These are phyloP conservation scores for Caradrina kadenii DNA, from an alignment of 2,888 invertebrate genomes.

Conservation along the genomic window DNA sequence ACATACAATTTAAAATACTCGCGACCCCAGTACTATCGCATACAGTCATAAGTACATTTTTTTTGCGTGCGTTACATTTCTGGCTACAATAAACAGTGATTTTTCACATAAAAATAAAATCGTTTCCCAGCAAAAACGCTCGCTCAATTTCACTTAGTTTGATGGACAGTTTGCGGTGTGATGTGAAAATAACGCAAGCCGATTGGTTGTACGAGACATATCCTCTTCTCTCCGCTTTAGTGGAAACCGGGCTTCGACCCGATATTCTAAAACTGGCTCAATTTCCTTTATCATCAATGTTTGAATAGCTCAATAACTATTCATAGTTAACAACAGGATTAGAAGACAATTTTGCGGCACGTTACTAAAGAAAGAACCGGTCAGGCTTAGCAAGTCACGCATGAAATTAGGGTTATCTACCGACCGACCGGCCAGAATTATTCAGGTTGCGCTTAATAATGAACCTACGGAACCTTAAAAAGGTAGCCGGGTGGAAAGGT, in stretches of 20 bases:
- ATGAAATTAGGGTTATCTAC: constrained; percentile 65
- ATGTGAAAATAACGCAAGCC: too few relatives aligned
- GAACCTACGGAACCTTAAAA: constrained; percentile 59
- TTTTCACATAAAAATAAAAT: too few relatives aligned
- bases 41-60: too few relatives aligned
- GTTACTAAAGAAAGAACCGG: constrained; percentile 44
- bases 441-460: constrained; percentile 62
- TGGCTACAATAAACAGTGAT: too few relatives aligned
- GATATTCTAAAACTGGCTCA: constrained; percentile 4
- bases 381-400: constrained; percentile 56
- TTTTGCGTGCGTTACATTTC: too few relatives aligned
- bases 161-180: too few relatives aligned
- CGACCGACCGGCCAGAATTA: constrained; percentile 54
- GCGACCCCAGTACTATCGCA: too few relatives aligned
- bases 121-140: too few relatives aligned
- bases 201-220: too few relatives aligned
- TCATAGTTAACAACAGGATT: constrained; percentile 29
- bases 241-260: neutral
- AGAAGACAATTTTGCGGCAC: constrained; percentile 47
- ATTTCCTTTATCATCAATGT: neutral
- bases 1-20: too few relatives aligned
- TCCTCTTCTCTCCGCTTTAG: too few relatives aligned
- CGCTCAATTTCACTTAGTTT: too few relatives aligned
- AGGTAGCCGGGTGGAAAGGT: constrained; percentile 57
- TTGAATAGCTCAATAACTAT: constrained; percentile 11